Evolutionary conservation across 2,797 vertebrate genomes (phyloP), one percentile per base, ranked within the genome.

Genomic region (Darevskia mixta): DNA sequence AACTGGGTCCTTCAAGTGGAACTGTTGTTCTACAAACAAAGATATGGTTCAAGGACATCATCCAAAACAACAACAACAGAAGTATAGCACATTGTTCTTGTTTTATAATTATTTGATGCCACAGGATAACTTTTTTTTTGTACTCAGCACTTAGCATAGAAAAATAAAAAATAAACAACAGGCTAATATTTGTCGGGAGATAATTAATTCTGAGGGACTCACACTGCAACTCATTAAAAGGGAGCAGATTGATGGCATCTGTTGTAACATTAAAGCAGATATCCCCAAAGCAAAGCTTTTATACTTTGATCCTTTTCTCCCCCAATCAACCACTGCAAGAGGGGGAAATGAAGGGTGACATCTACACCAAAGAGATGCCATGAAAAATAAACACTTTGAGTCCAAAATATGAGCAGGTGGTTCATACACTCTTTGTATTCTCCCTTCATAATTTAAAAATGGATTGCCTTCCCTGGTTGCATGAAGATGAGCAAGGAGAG

Each of bases 161-260:
- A 89, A 43, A 91, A 88, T 86, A 71, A 90, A 91, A 88, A 5
- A 35, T 67, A 78, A 86, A 15, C 72, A 80, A 85, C 88, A 91
- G 32, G 13, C 27, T 66, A 73, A 79, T 72, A 32, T 84, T 84
- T 87, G 35, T 83, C 73, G 87, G 79, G 64, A 89, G 86, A 88
- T 88, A 92, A 93, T 91, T 92, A 94, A 92, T 90, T 91, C 83
- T 90, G 75, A n/a, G 23, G 86, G 89, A 61, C 41, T 67, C 61
- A 75, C 55, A 77, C 6, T 87, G 75, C 88, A 92, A 81, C 81
- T 93, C 90, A 92, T 93, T 95, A 93, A 93, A 87, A 91, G 23
- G 72, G 79, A 94, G 73, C 85, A 93, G 90, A 93, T 49, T 88
- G 92, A 90, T 92, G 86, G 72, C 88, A 92, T 93, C 89, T 93